Evolutionary conservation across 2,888 invertebrate species (phyloP).

Genomic region (Hypercompe scribonia): DNA sequence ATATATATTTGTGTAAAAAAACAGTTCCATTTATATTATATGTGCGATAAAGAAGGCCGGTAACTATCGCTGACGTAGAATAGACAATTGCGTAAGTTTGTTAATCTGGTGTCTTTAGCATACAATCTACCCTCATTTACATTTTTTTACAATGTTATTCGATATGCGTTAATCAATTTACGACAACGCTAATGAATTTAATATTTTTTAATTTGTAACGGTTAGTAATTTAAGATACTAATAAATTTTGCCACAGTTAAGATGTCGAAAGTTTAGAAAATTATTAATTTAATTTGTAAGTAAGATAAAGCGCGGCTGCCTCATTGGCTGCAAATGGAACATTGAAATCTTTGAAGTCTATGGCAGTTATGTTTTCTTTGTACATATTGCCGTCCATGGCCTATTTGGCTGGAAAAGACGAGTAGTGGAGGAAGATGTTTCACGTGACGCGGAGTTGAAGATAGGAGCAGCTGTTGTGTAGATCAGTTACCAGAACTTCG

Average conservation of each 20-base stretch:
- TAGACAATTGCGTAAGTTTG: too few relatives aligned
- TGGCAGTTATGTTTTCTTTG: too few relatives aligned
- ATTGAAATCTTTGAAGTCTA: too few relatives aligned
- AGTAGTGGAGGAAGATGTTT: background rate
- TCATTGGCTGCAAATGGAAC: background rate
- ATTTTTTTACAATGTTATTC: background rate
- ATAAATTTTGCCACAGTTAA: too few relatives aligned
- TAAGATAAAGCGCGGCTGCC: background rate
- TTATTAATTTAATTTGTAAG: too few relatives aligned
- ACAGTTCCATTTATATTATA: background rate
- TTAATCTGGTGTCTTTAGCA: background rate
- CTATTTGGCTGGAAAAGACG: too few relatives aligned
- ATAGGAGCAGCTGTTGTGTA: background rate
- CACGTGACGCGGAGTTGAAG: background rate
- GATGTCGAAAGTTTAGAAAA: too few relatives aligned
- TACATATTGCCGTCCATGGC: too few relatives aligned
- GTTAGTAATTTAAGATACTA: background rate
- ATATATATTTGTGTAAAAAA: too few relatives aligned
- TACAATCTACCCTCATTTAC: background rate
- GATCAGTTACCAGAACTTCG: background rate
- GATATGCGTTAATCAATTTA: too few relatives aligned
- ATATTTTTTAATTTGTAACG: background rate
- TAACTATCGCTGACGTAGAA: background rate
- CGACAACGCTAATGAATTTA: too few relatives aligned
- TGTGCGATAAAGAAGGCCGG: too few relatives aligned